Base-by-base conservation (phyloP, 2,113 vertebrate genomes). In the Romanogobio albipinnatus region DNA sequence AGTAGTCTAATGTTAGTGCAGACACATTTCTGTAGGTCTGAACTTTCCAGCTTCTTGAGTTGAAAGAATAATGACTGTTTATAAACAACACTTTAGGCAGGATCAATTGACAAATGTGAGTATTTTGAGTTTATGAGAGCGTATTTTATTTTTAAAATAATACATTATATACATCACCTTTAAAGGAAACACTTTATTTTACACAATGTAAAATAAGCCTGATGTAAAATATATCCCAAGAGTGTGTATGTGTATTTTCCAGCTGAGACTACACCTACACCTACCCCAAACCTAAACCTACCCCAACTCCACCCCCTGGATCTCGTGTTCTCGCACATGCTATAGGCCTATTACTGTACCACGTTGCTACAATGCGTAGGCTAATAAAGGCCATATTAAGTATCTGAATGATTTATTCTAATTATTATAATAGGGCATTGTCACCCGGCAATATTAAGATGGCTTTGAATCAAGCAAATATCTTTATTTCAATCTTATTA, bases 401-500 rank as follows among this genome's bases (percentile, higher is more conserved):
- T 62, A 4, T 3, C 33, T 36, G 29, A 36, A 36, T 29, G 24
- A 13, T 36, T 61, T 13, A 61, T 61, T 61, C 10, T 0, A 26
- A 26, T 26, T 62, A 62, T 24, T 26, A 62, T 62, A 26, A 26
- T 26, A 62, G 11, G 10, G 24, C 1, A 13, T 61, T 22, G 3
- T 24, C 59, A 61, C n/a, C 10, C n/a, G 0, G 9, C n/a, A 24
- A 4, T 24, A 9, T 62, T 24, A 62, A 26, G 22, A 24, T 26
- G n/a, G 3, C 59, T 5, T 4, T 62, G 59, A 62, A 62, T 62
- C 10, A 62, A 62, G 26, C 10, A 62, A 24, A n/a, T 61, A 11
- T 61, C n/a, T 61, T 24, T 61, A 61, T 61, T 61, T 61, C 59
- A 61, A 5, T 62, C 26, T 29, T 68, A 68, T 68, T 68, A 68